Evolutionary conservation across 2,113 vertebrate genomes (phyloP), one percentile per base, ranked within the genome.

Genomic region (human): DNA sequence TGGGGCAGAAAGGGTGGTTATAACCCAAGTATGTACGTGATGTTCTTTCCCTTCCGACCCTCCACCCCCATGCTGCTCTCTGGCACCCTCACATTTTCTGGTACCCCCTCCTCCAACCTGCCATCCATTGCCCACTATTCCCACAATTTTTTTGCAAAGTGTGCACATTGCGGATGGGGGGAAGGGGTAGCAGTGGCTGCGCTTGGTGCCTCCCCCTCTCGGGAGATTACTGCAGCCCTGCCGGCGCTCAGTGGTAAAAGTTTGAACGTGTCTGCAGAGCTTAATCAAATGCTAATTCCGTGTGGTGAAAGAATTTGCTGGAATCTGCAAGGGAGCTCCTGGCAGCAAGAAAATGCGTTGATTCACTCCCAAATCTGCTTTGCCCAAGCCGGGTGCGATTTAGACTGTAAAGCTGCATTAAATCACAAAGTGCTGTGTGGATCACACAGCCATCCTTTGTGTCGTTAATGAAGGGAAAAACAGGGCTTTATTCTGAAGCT

Each of bases 391-490:
- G 98, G 97, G 98, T 98, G 97, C 84, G 98, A 98, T 99, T 97
- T 98, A 98, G 98, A 98, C 98, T 97, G 97, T 98, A 98, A 98
- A 99, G 98, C 98, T 98, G 98, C 97, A 98, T 98, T 98, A 98
- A 98, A 98, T 98, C 98, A 98, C 98, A 96, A 98, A 98, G 98
- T 97, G 97, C 98, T 98, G 97, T 98, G 98, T 98, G 98, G 98
- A 98, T 98, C 98, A 98, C 97, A 98, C 98, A 98, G 98, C 97
- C 98, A 98, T 98, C 98, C 98, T 99, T 99, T 99, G 98, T 99
- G 97, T 98, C 98, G 96, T 98, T 99, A 99, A 99, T 98, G 98
- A 99, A 99, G 98, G 98, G 97, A 98, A 98, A 98, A 99, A 97
- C 98, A 96, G 97, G 97, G 98, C 98, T 99, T 98, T 98, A 98